A percentile compares a stretch with the other conserved stretches of the same genome.
phyloP scores from a whole-genome alignment of 1,140 invertebrate species.

The Panulirus ornatus region DNA sequence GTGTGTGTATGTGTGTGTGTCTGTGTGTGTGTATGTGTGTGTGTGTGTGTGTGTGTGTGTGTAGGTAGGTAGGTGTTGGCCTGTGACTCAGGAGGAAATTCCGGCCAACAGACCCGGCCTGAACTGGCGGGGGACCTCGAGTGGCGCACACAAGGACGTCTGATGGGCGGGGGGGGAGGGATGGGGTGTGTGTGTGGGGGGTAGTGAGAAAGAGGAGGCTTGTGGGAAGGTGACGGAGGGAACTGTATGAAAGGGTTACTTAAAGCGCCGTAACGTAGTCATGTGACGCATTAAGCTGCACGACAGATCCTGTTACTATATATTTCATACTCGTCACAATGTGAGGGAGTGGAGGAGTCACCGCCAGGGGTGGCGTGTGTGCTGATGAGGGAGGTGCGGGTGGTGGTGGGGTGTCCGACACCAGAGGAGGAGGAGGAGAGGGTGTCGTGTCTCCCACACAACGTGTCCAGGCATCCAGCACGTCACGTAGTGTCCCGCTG shows the following conservation, averaged over 20 bases:
- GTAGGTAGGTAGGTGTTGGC: too few relatives aligned
- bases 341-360: too few relatives aligned
- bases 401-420: not conserved
- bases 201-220: slow-evolving; percentile 5
- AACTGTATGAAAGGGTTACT: not conserved
- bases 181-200: not conserved
- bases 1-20: not conserved
- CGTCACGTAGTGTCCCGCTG: too few relatives aligned
- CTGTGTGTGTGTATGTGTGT: not conserved
- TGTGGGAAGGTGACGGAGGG: not conserved
- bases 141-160: not conserved
- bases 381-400: not conserved
- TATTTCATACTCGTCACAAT: too few relatives aligned
- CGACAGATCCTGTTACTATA: too few relatives aligned
- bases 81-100: not conserved
- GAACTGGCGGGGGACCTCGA: too few relatives aligned
- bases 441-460: too few relatives aligned
- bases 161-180: not conserved
- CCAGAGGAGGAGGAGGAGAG: not conserved
- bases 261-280: too few relatives aligned
- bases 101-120: not conserved
- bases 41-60: not conserved
- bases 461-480: too few relatives aligned
- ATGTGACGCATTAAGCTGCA: too few relatives aligned
- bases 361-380: too few relatives aligned